Evolutionary conservation across 2,888 invertebrate species (phyloP).

Genomic region (Julus scandinavius): DNA sequence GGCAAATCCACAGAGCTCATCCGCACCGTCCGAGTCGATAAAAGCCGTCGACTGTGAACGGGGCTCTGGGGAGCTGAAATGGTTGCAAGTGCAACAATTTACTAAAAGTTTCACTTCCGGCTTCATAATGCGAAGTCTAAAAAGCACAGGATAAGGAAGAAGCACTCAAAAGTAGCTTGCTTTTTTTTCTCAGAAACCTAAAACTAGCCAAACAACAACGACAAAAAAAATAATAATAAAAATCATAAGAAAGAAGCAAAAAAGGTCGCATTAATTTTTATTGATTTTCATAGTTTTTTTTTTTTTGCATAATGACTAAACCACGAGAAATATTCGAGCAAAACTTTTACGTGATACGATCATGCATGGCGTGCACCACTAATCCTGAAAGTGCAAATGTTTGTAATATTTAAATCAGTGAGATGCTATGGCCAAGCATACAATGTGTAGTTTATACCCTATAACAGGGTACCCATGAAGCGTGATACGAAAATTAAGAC

Average conservation of each 20-base stretch:
- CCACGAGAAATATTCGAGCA: not conserved
- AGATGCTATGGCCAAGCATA: not conserved
- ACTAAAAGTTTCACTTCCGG: conserved; percentile 4
- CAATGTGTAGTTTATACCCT: not conserved
- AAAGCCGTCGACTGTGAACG: conserved; percentile 78
- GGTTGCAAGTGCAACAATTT: conserved; percentile 39
- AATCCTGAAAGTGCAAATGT: not conserved
- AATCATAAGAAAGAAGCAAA: not conserved
- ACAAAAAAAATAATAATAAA: conserved; percentile 16
- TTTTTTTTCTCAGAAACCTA: not conserved
- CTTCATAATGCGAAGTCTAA: not conserved
- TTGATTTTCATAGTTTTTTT: not conserved
- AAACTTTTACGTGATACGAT: not conserved
- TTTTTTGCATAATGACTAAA: not conserved
- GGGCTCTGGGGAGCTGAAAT: conserved; percentile 87
- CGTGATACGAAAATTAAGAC: too few species aligned
- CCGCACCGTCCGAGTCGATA: conserved; percentile 82
- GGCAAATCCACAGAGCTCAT: conserved; percentile 96
- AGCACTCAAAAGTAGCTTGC: not conserved
- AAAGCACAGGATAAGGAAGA: conserved; percentile 9
- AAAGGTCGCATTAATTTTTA: not conserved
- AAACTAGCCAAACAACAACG: not conserved
- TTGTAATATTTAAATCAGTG: conserved; percentile 36
- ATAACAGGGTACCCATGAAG: not conserved
- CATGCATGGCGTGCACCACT: conserved; percentile 28